Evolutionary conservation across 1,140 invertebrate species (phyloP).

Genomic region (Littorina saxatilis): DNA sequence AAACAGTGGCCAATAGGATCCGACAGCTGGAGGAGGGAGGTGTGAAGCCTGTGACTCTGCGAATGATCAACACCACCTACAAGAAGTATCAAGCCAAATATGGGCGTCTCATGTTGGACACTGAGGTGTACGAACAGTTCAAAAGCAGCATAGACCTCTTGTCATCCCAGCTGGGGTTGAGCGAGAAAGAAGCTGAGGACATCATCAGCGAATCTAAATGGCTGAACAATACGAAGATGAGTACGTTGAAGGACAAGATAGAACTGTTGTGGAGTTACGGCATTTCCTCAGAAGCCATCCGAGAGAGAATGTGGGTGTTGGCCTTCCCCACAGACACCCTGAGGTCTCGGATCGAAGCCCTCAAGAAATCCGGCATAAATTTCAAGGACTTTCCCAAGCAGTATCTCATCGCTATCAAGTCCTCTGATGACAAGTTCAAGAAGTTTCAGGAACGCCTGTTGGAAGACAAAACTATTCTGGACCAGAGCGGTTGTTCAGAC

Average conservation of each 20-base stretch:
- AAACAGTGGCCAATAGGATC: constrained; percentile 13
- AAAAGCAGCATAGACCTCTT: constrained; percentile 14
- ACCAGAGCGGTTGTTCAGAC: background rate
- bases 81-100: constrained; percentile 8
- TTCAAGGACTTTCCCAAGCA: constrained; percentile 18
- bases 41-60: background rate
- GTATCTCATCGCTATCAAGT: background rate
- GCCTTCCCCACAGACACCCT: background rate
- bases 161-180: background rate
- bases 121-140: constrained; percentile 14
- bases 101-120: background rate
- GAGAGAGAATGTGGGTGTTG: constrained; percentile 23
- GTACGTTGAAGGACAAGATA: constrained; percentile 26
- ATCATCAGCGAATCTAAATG: constrained; percentile 7
- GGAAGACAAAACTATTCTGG: constrained; percentile 9
- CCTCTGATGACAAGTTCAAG: constrained; percentile 13
- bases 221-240: constrained; percentile 12
- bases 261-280: constrained; percentile 10
- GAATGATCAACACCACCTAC: constrained; percentile 29
- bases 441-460: constrained; percentile 26
- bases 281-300: constrained; percentile 22
- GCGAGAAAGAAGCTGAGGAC: background rate
- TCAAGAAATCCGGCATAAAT: background rate
- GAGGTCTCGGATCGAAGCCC: background rate
- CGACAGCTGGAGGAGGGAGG: constrained; percentile 18